Evolutionary conservation across 2,113 vertebrate species (phyloP).

Genomic region (Paedocypris sp.): DNA sequence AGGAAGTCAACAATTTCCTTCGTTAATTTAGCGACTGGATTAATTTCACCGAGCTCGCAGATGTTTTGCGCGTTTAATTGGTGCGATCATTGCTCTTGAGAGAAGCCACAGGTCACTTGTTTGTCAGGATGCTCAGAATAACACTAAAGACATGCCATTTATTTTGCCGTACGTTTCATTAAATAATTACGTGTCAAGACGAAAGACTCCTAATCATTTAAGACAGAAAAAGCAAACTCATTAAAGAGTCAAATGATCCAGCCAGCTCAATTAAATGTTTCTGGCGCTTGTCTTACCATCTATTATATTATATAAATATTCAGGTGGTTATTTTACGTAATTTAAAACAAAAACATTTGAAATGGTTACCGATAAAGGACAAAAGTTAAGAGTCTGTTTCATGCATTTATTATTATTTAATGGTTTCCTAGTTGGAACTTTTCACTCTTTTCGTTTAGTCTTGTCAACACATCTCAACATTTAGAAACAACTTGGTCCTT

Average conservation of each 20-base stretch:
- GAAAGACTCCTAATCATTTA: conserved; percentile 47
- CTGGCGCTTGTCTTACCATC: conserved; percentile 45
- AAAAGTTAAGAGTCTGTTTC: too few relatives aligned
- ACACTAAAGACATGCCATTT: conserved; percentile 60
- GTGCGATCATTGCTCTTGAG: conserved; percentile 56
- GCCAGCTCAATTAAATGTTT: conserved; percentile 46
- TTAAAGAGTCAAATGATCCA: conserved; percentile 52
- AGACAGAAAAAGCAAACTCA: conserved; percentile 45
- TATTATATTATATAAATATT: not conserved
- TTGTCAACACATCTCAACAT: too few relatives aligned
- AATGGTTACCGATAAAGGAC: too few relatives aligned
- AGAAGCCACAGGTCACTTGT: conserved; percentile 59
- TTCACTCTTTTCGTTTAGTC: too few relatives aligned
- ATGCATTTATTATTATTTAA: too few relatives aligned
- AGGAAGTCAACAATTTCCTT: conserved; percentile 50
- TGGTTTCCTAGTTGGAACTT: too few relatives aligned
- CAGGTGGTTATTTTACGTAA: not conserved
- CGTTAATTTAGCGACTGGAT: conserved; percentile 58
- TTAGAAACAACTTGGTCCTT: too few relatives aligned
- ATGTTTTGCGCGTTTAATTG: conserved; percentile 63
- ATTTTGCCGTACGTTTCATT: conserved; percentile 47
- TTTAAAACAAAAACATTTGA: too few relatives aligned
- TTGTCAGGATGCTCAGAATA: conserved; percentile 63
- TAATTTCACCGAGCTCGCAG: conserved; percentile 51
- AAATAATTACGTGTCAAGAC: conserved; percentile 58